A percentile compares a stretch with the other conserved stretches of the same genome.
Conservation (phyloP, 2,888 invertebrate species). For the Metacarcinus magister region DNA sequence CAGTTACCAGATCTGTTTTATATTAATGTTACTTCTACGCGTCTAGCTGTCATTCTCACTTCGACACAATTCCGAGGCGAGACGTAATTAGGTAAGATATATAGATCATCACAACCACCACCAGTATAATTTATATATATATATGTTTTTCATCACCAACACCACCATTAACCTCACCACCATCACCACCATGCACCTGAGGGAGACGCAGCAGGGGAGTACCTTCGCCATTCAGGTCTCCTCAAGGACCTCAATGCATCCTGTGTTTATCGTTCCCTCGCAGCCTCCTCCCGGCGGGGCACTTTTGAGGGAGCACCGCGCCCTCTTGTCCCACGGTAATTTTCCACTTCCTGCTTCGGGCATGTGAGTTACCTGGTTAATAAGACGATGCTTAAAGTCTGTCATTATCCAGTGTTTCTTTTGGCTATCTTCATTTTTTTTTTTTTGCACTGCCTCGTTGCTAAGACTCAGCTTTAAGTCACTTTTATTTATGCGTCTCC, state of each 20-base stretch:
- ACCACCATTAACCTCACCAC: slow-evolving; percentile 83
- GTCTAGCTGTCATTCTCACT: too few relatives aligned
- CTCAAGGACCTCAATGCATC: neutral
- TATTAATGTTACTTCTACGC: too few relatives aligned
- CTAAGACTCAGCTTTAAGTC: neutral
- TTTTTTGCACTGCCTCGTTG: neutral
- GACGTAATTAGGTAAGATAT: too few relatives aligned
- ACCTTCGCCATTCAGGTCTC: neutral
- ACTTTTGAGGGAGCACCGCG: neutral
- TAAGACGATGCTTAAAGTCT: neutral
- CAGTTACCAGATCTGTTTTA: too few relatives aligned
- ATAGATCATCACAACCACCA: too few relatives aligned
- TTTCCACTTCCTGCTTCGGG: neutral
- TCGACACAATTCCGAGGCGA: too few relatives aligned
- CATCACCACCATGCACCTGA: neutral
- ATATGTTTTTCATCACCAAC: neutral
- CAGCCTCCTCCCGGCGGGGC: slow-evolving; percentile 4
- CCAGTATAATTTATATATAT: too few relatives aligned
- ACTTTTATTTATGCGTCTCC: neutral
- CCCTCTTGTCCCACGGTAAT: neutral
- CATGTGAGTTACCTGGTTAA: neutral
- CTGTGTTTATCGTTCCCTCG: neutral
- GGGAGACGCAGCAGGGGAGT: neutral
- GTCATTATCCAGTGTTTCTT: too few relatives aligned
- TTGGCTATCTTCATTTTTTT: too few relatives aligned